A percentile compares a stretch with the other conserved stretches of the same genome.
Evolutionary conservation across 2,888 invertebrate species (phyloP).

Genomic region (Frankliniella fusca): DNA sequence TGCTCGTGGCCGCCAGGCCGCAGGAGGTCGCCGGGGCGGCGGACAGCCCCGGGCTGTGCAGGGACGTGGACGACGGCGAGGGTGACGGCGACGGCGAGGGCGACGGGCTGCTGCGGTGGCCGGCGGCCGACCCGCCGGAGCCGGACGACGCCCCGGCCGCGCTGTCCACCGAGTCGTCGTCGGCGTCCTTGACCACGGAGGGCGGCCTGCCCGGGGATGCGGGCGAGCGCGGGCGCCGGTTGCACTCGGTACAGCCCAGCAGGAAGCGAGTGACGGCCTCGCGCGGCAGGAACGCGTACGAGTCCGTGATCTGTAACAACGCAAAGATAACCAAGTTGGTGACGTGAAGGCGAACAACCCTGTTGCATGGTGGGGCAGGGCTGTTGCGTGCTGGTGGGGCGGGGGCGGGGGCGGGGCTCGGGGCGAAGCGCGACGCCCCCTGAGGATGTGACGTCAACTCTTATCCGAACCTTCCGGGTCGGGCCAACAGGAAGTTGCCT

Average conservation of each 20-base stretch:
- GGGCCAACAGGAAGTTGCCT: no score
- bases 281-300: constrained; percentile 90
- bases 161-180: constrained; percentile 28
- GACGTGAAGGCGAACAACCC: not conserved
- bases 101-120: constrained; percentile 3
- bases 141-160: not conserved
- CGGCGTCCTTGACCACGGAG: constrained; percentile 28
- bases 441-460: no score
- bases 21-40: constrained; percentile 31
- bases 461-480: no score
- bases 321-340: constrained; percentile 40
- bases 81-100: constrained; percentile 27
- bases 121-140: not conserved
- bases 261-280: constrained; percentile 95
- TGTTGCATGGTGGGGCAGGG: constrained; percentile 32
- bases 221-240: constrained; percentile 54
- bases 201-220: constrained; percentile 22
- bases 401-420: no score
- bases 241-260: constrained; percentile 90
- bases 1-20: constrained; percentile 41
- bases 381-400: constrained; percentile 27
- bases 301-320: constrained; percentile 84
- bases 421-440: no score
- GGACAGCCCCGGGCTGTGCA: constrained; percentile 29
- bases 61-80: constrained; percentile 34